Evolutionary conservation across 2,888 invertebrate genomes (phyloP).

Genomic region (Abrostola triplasia): DNA sequence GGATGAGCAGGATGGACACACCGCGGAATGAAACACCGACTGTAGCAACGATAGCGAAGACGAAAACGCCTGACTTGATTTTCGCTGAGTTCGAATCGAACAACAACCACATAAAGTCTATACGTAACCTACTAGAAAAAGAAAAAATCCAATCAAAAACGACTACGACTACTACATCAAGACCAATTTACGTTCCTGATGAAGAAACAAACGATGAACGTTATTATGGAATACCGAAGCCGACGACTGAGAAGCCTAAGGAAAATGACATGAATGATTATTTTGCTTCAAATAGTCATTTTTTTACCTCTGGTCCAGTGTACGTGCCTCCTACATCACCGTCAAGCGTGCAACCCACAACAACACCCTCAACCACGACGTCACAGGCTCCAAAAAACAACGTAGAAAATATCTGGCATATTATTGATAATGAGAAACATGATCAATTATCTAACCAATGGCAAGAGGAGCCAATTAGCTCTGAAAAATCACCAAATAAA

Average conservation of each 20-base stretch:
- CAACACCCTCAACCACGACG: slow-evolving; percentile 66
- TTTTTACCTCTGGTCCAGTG: slow-evolving; percentile 70
- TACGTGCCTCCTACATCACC: slow-evolving; percentile 65
- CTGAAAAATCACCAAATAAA: slow-evolving; percentile 49
- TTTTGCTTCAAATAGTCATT: slow-evolving; percentile 73
- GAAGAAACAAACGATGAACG: slow-evolving; percentile 60
- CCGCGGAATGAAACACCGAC: slow-evolving; percentile 63
- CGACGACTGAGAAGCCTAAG: slow-evolving; percentile 45
- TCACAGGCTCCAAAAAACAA: slow-evolving; percentile 58
- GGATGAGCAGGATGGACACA: slow-evolving; percentile 81
- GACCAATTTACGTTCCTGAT: slow-evolving; percentile 78
- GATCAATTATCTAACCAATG: slow-evolving; percentile 72
- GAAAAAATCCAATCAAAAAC: slow-evolving; percentile 67
- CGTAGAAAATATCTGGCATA: slow-evolving; percentile 83
- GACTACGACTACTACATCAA: slow-evolving; percentile 58
- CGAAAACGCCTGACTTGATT: slow-evolving; percentile 81
- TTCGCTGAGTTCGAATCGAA: slow-evolving; percentile 84
- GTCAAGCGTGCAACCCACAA: slow-evolving; percentile 61
- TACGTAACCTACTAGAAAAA: slow-evolving; percentile 78
- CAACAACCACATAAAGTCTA: slow-evolving; percentile 74
- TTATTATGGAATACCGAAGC: slow-evolving; percentile 62
- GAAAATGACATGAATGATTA: slow-evolving; percentile 71
- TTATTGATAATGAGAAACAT: slow-evolving; percentile 81
- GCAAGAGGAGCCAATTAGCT: slow-evolving; percentile 72
- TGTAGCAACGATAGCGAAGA: slow-evolving; percentile 63